Percentiles rank a stretch among this genome's conserved stretches.
Evolutionary conservation across 2,888 invertebrate genomes (phyloP).

Genomic region (Cryptophagus acutangulus): DNA sequence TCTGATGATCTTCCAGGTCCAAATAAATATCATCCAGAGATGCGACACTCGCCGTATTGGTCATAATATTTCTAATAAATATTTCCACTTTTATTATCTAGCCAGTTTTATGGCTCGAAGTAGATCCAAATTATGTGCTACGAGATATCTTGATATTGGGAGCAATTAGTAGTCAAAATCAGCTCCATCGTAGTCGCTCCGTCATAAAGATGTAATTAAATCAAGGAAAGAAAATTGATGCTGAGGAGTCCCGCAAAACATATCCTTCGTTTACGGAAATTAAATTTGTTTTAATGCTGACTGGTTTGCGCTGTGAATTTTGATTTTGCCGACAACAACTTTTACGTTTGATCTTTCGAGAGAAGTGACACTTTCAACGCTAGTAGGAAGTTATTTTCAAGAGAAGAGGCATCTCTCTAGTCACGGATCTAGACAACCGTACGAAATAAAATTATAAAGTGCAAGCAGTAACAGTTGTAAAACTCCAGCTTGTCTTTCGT

Average conservation of each 20-base stretch:
- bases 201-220: too few species aligned
- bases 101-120: too few species aligned
- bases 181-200: too few species aligned
- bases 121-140: too few species aligned
- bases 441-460: constrained; percentile 32
- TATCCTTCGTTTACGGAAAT: constrained; percentile 15
- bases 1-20: not conserved
- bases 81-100: too few species aligned
- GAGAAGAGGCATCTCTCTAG: constrained; percentile 1
- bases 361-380: constrained; percentile 20
- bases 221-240: too few species aligned
- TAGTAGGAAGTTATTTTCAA: constrained; percentile 2
- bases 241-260: constrained; percentile 6
- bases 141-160: too few species aligned
- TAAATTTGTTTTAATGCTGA: constrained; percentile 20
- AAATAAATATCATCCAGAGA: too few species aligned
- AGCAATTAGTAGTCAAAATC: too few species aligned
- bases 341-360: constrained; percentile 26
- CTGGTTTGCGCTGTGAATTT: constrained; percentile 20
- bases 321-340: constrained; percentile 16
- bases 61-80: too few species aligned
- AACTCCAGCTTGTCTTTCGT: constrained; percentile 20
- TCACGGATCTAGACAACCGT: constrained; percentile 26
- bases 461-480: constrained; percentile 28
- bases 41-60: too few species aligned